Percentiles rank a stretch among this genome's conserved stretches.
These are phyloP conservation scores for Orientallactaga sibirica DNA, from an alignment of 2,797 vertebrate species.

Conservation along the genomic window DNA sequence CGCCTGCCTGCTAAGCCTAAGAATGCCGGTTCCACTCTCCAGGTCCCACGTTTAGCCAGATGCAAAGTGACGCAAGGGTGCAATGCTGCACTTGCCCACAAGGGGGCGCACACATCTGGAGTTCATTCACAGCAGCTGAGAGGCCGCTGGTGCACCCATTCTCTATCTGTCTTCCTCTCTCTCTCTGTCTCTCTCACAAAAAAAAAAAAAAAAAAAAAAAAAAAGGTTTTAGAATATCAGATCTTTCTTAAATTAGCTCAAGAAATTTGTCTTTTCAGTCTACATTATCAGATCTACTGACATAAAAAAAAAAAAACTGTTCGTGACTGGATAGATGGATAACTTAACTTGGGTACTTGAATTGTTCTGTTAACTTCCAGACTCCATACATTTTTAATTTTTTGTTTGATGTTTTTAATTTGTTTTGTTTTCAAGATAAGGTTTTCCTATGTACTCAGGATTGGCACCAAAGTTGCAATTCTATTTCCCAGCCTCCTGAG, in stretches of 20 bases:
- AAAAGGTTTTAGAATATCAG: neutral
- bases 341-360: constrained; percentile 74
- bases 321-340: neutral
- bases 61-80: too few relatives aligned
- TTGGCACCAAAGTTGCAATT: neutral
- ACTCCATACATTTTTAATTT: constrained; percentile 25
- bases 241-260: neutral
- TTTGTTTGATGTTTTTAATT: neutral
- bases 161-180: too few relatives aligned
- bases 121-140: too few relatives aligned
- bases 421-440: neutral
- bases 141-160: too few relatives aligned
- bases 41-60: too few relatives aligned
- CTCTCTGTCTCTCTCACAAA: too few relatives aligned
- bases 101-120: too few relatives aligned
- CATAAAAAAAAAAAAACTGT: neutral
- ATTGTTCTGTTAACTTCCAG: constrained; percentile 56
- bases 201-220: too few relatives aligned
- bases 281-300: constrained; percentile 24
- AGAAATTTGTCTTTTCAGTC: neutral
- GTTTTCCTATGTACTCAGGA: neutral
- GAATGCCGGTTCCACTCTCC: too few relatives aligned
- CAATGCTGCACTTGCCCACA: too few relatives aligned
- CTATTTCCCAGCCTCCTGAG: neutral
- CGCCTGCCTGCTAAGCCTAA: too few relatives aligned